These are phyloP conservation scores for Drosophila subpulchrella DNA, from an alignment of 1,140 invertebrate genomes.

Conservation along the genomic window DNA sequence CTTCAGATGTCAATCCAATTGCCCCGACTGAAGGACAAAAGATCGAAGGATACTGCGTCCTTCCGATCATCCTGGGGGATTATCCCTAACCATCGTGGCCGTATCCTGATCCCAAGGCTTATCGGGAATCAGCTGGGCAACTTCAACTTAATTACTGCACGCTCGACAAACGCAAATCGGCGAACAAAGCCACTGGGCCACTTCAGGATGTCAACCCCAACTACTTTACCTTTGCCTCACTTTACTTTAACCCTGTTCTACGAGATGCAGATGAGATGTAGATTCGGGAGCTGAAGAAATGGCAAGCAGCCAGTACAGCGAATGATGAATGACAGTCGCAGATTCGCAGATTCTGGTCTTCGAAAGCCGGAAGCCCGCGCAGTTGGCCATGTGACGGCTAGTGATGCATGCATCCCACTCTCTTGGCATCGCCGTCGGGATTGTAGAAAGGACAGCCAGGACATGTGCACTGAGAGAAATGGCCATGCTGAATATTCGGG, in stretches of 20 bases:
- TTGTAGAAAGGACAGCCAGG: constrained; percentile 13
- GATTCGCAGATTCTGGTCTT: constrained; percentile 4
- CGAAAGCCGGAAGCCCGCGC: constrained; percentile 57
- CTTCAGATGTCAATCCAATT: constrained; percentile 30
- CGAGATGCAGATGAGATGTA: constrained; percentile 5
- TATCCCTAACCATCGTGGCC: constrained; percentile 16
- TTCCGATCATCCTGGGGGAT: constrained; percentile 12
- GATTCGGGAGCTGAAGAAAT: constrained; percentile 21
- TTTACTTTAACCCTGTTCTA: not conserved
- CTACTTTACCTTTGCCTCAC: not conserved
- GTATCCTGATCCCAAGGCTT: constrained; percentile 36
- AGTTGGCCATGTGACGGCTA: constrained; percentile 60
- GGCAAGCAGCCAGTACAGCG: constrained; percentile 24
- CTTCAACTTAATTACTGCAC: constrained; percentile 73
- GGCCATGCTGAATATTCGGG: too few species aligned
- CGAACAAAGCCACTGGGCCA: constrained; percentile 40
- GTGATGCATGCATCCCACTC: constrained; percentile 69
- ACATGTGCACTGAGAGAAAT: constrained; percentile 9
- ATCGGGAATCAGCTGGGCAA: constrained; percentile 61
- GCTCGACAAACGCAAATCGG: constrained; percentile 43
- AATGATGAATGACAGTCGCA: constrained; percentile 44
- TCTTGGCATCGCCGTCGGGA: not conserved
- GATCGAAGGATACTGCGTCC: not conserved
- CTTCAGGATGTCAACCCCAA: constrained; percentile 72
- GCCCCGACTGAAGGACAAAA: constrained; percentile 3